Evolutionary conservation across 2,888 invertebrate species (phyloP), one percentile per base, ranked within the genome.

Genomic region (Nemotelus pantherinus): DNA sequence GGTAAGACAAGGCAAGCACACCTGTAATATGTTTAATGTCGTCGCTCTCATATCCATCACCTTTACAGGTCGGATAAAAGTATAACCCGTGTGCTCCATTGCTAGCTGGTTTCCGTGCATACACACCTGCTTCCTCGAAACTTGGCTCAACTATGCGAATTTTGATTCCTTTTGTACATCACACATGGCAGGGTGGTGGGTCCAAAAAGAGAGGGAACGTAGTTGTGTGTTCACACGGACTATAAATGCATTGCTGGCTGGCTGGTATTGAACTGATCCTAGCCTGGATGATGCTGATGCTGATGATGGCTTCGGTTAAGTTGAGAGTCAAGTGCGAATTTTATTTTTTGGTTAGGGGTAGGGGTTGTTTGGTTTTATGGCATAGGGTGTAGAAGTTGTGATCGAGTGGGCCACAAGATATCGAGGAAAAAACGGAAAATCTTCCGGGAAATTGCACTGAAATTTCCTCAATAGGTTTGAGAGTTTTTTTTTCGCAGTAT

Each of bases 1-100:
- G 25, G 25, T 25, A 25, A 25, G 25, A 25, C 25, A 25, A 25
- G 25, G 25, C 25, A 47, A 65, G n/a, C 44, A 65, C 65, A 65
- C 65, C 65, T 65, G 65, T 65, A 65, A 65, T 65, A n/a, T 65
- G 65, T 47, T 65, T 47, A 44, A 47, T 65, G 47, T 47, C 50
- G 5, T 9, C 9, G 50, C 5, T 50, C 6, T 9, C 9, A 5
- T 9, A 5, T 9, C 5, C 50, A 9, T 7, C 9, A 50, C 43
- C 43, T 5, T 39, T 39, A 45, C 65, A 25, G 45, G 25, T 25
- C 25, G 25, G 1, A 25, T 25, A 25, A 25, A 25, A 25, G 25
- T 25, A 25, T 25, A 25, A 25, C 25, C 25, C 25, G 25, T 25
- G 25, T 25, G 25, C 25, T 25, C 25, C 25, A 25, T 25, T 25